These are phyloP conservation scores for Habropoda laboriosa DNA, from an alignment of 1,140 invertebrate species.

Conservation along the genomic window DNA sequence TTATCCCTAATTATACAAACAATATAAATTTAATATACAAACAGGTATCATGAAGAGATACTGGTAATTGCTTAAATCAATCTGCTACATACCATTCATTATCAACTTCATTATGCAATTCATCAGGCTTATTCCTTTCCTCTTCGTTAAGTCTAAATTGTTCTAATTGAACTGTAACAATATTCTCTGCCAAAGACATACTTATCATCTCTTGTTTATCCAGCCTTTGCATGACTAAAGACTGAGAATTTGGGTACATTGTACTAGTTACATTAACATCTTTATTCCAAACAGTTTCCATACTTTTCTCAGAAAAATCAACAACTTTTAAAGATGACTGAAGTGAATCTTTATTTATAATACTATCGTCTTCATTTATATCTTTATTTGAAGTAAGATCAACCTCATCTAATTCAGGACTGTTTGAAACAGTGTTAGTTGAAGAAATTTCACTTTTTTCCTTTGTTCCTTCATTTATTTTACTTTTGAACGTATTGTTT, in stretches of 20 bases:
- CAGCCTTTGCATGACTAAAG: conserved; percentile 22
- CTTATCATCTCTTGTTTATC: conserved; percentile 36
- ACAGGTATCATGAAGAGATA: background rate
- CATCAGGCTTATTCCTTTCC: conserved; percentile 9
- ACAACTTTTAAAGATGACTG: background rate
- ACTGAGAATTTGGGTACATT: conserved; percentile 44
- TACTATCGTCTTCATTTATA: background rate
- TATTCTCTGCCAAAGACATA: conserved; percentile 47
- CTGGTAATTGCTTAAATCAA: background rate
- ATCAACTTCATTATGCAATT: conserved; percentile 18
- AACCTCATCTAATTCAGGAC: background rate
- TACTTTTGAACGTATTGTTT: background rate
- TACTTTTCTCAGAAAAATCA: conserved; percentile 7
- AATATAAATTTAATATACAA: background rate
- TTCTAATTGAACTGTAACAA: conserved; percentile 57
- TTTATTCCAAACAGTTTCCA: conserved; percentile 47
- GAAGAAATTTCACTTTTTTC: conserved; percentile 4
- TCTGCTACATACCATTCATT: conserved; percentile 44
- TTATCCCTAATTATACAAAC: conserved; percentile 35
- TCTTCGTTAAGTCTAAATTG: conserved; percentile 35
- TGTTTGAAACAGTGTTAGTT: background rate
- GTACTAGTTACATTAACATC: conserved; percentile 34
- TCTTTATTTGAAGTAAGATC: background rate
- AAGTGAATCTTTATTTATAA: background rate
- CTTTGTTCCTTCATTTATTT: conserved; percentile 19